Percentiles rank a stretch among this genome's conserved stretches.
phyloP scores from a whole-genome alignment of 2,888 invertebrate species.

The Chironomus tentans region DNA sequence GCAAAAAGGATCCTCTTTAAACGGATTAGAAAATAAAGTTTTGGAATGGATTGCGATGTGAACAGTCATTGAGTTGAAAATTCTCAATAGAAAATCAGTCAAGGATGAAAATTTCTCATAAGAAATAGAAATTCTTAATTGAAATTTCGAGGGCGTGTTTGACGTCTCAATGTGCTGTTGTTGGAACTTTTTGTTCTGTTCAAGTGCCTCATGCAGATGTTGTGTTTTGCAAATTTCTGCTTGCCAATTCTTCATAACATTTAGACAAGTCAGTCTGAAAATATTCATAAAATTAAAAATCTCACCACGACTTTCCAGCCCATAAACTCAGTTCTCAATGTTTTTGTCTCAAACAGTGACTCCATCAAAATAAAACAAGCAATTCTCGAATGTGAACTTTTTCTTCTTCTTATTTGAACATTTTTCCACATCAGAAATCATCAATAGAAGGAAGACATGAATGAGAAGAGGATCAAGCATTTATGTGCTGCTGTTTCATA shows the following conservation, averaged over 20 bases:
- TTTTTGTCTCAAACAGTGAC: not conserved
- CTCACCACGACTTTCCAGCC: conserved; percentile 12
- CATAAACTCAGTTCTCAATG: not conserved
- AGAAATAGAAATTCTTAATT: conserved; percentile 5
- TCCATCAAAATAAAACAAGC: not conserved
- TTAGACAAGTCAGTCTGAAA: no score
- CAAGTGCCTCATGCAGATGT: conserved; percentile 4
- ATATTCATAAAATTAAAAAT: not conserved
- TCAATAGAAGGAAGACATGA: not conserved
- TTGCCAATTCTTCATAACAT: not conserved
- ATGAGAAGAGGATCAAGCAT: not conserved
- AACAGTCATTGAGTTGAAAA: not conserved
- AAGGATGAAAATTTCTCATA: not conserved
- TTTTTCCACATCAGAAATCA: conserved; percentile 7
- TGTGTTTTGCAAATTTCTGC: not conserved
- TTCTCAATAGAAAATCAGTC: not conserved
- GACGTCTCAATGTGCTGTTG: not conserved
- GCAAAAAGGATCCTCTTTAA: not conserved
- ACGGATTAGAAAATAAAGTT: not conserved
- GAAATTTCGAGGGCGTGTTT: conserved; percentile 19
- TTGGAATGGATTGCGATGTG: not conserved
- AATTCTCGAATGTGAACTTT: not conserved
- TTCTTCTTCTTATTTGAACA: not conserved
- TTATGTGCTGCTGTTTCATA: not conserved
- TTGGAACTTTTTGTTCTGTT: conserved; percentile 1